Conservation (phyloP, 64 coral and sea anemone species). For the Platygyra sinensis region DNA sequence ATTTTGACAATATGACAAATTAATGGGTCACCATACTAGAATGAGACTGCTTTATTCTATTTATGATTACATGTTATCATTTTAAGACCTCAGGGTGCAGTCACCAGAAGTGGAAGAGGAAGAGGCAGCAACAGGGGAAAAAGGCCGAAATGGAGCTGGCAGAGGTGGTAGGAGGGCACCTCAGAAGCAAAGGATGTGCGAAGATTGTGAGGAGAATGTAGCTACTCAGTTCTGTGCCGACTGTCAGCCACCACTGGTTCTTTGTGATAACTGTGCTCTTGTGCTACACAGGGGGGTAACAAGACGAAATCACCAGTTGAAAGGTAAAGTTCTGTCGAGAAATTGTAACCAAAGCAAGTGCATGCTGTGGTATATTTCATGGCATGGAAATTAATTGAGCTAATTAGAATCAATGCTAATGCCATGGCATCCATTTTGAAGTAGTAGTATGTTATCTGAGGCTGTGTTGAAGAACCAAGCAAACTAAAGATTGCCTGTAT, state of each 20-base stretch:
- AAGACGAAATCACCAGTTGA: conserved; percentile 57
- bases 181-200: conserved; percentile 45
- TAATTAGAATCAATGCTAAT: too few relatives aligned
- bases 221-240: conserved; percentile 57
- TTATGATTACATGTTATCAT: too few relatives aligned
- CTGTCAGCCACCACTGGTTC: conserved; percentile 56
- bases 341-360: too few relatives aligned
- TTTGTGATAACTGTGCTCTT: conserved; percentile 43
- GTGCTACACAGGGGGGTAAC: conserved; percentile 46
- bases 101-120: background rate
- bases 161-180: background rate
- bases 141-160: background rate
- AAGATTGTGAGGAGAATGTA: conserved; percentile 47
- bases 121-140: background rate
- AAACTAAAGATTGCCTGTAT: too few relatives aligned
- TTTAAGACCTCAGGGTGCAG: background rate
- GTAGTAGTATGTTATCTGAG: too few relatives aligned
- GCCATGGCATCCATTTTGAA: too few relatives aligned
- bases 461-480: too few relatives aligned
- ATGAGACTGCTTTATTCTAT: too few relatives aligned
- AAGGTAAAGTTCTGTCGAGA: background rate
- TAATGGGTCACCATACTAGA: too few relatives aligned
- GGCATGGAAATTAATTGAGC: too few relatives aligned
- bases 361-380: too few relatives aligned
- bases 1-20: too few relatives aligned